Evolutionary conservation across 2,113 vertebrate species (phyloP).

Genomic region (Hylia prasina): DNA sequence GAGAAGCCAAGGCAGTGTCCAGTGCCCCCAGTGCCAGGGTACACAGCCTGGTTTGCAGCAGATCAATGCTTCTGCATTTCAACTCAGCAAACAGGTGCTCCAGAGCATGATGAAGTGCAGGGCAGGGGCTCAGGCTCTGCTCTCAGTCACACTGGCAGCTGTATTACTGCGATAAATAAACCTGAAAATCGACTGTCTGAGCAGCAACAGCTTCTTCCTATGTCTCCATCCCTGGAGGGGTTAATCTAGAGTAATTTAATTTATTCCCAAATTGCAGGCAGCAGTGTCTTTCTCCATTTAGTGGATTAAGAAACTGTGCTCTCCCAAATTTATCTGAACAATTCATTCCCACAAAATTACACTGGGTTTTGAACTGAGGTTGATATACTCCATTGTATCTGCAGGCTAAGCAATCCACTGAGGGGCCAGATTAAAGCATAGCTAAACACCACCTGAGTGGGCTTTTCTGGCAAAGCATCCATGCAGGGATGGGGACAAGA

Average conservation of each 20-base stretch:
- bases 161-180: conserved; percentile 4
- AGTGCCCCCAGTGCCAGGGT: rapidly evolving
- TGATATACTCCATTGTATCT: neutral
- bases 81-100: neutral
- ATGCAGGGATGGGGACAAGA: neutral
- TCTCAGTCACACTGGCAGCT: neutral
- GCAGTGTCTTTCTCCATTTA: neutral
- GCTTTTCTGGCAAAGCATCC: neutral
- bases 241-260: conserved; percentile 36
- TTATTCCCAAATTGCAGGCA: conserved; percentile 26
- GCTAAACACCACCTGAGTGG: neutral
- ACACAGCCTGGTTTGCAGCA: neutral
- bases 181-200: conserved; percentile 2
- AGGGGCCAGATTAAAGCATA: neutral
- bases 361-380: neutral
- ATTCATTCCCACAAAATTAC: conserved; percentile 10
- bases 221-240: neutral
- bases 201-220: neutral
- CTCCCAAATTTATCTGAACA: neutral
- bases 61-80: neutral
- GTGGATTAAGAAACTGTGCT: conserved; percentile 23
- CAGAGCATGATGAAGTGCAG: neutral
- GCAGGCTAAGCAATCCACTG: neutral
- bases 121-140: neutral
- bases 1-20: neutral